Evolutionary conservation across 35 echinoderm and acorn worm genomes (phyloP).

Genomic region (Acanthaster planci): DNA sequence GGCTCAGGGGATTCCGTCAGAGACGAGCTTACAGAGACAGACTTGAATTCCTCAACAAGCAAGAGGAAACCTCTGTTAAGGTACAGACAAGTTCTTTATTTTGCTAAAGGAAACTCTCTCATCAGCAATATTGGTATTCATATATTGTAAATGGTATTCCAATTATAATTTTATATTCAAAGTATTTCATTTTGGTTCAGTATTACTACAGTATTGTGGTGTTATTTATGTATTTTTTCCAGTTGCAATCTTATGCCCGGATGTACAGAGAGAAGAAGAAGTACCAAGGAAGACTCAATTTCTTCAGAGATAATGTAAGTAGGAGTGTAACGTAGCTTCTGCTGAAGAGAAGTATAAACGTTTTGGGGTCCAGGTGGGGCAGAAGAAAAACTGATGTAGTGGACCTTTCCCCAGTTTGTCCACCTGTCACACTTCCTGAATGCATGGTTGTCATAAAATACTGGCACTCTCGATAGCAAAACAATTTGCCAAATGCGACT

Average conservation of each 20-base stretch:
- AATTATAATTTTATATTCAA: too few species aligned
- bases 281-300: constrained; percentile 73
- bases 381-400: too few species aligned
- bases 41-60: constrained; percentile 64
- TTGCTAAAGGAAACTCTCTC: not conserved
- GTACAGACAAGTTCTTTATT: too few species aligned
- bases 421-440: too few species aligned
- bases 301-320: constrained; percentile 89
- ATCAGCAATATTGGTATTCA: not conserved
- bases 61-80: constrained; percentile 53
- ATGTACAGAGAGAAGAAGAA: constrained; percentile 72
- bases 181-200: too few species aligned
- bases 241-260: constrained; percentile 78
- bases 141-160: not conserved
- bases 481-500: too few species aligned
- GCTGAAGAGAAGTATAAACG: too few species aligned
- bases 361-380: too few species aligned
- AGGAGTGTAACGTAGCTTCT: not conserved
- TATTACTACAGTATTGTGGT: not conserved
- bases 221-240: constrained; percentile 31
- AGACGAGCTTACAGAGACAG: constrained; percentile 68
- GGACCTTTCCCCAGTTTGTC: too few species aligned
- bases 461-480: too few species aligned
- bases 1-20: constrained; percentile 79
- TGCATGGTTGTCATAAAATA: too few species aligned